Conservation (phyloP, 2,888 invertebrate genomes). For the Ernsta delagoae region DNA sequence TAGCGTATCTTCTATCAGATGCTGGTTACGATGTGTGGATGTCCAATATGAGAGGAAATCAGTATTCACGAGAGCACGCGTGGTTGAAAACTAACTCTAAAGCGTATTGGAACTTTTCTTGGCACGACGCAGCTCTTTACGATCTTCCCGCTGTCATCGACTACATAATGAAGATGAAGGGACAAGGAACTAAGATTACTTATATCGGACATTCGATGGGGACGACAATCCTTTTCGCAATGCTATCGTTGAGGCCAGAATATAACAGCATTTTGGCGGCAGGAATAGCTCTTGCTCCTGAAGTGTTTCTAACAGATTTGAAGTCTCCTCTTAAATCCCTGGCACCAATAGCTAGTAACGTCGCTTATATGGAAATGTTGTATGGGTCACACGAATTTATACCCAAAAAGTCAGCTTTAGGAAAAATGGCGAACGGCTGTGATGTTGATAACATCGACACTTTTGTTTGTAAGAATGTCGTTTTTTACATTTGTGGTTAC, state of each 20-base stretch:
- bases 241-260: conserved; percentile 87
- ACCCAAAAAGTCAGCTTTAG: conserved; percentile 86
- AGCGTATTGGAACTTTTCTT: conserved; percentile 90
- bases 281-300: conserved; percentile 88
- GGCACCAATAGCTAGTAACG: conserved; percentile 86
- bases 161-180: conserved; percentile 75
- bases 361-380: conserved; percentile 85
- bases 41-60: conserved; percentile 92
- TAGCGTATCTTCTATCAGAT: conserved; percentile 88
- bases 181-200: conserved; percentile 66
- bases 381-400: conserved; percentile 90
- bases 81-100: conserved; percentile 81
- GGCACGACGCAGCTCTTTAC: conserved; percentile 94
- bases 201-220: conserved; percentile 98
- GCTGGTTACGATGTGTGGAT: conserved; percentile 92
- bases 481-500: conserved; percentile 90
- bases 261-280: conserved; percentile 87
- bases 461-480: conserved; percentile 87
- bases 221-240: conserved; percentile 90
- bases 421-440: conserved; percentile 85
- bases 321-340: conserved; percentile 87
- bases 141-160: conserved; percentile 95
- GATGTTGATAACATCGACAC: conserved; percentile 76
- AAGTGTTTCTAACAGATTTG: conserved; percentile 87
- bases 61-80: conserved; percentile 88